Evolutionary conservation across 2,113 vertebrate genomes (phyloP).

Genomic region (Lucifuga dentata): DNA sequence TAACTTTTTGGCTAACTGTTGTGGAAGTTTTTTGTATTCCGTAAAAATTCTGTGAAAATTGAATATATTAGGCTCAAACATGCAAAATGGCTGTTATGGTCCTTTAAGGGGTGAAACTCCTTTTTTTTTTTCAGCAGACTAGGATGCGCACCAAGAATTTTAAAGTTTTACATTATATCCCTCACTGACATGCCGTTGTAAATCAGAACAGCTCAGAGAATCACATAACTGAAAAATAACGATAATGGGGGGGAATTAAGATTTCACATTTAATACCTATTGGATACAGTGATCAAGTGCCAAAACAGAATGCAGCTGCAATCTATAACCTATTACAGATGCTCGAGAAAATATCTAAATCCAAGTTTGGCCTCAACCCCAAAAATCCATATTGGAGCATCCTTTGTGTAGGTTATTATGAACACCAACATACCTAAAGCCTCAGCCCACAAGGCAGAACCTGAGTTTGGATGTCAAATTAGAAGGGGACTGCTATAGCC

Average conservation of each 20-base stretch:
- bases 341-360: no score
- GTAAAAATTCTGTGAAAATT: no score
- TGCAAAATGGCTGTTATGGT: no score
- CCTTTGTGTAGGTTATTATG: background rate
- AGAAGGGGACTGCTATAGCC: conserved; percentile 30
- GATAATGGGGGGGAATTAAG: background rate
- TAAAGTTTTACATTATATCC: conserved; percentile 36
- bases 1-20: no score
- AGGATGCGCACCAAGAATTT: conserved; percentile 44
- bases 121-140: conserved; percentile 26
- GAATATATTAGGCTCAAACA: no score
- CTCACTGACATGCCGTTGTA: conserved; percentile 35
- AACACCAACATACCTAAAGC: conserved; percentile 17
- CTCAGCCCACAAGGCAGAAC: conserved; percentile 29
- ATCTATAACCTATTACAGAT: no score
- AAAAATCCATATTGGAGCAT: no score
- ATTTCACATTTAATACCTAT: background rate
- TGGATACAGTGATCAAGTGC: background rate
- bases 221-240: background rate
- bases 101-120: no score
- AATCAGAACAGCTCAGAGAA: conserved; percentile 19
- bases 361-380: no score
- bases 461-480: conserved; percentile 27
- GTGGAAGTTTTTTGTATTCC: no score
- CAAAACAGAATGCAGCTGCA: no score